These are phyloP conservation scores for Hirtodrosophila confusa DNA, from an alignment of 2,888 invertebrate species.

Conservation along the genomic window DNA sequence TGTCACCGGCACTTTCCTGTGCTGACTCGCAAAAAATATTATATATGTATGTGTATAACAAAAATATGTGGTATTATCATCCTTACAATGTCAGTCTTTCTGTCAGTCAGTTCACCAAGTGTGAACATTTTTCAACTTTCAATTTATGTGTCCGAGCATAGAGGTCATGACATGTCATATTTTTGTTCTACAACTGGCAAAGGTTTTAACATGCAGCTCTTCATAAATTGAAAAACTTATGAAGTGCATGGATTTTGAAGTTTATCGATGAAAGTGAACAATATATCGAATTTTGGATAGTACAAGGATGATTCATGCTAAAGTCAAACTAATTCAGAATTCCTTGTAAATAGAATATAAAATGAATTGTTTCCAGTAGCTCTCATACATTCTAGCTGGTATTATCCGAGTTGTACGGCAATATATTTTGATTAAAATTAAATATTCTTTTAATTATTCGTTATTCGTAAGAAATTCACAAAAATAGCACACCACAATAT, in stretches of 20 bases:
- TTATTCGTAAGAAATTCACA: too few species aligned
- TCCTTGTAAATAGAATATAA: too few species aligned
- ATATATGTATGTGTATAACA: conserved; percentile 10
- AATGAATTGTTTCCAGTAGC: too few species aligned
- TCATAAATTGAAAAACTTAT: neutral
- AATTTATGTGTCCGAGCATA: conserved; percentile 14
- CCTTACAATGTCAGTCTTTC: conserved; percentile 35
- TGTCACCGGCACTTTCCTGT: conserved; percentile 45
- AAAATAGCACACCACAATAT: too few species aligned
- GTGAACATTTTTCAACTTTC: conserved; percentile 31
- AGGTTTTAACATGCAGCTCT: neutral
- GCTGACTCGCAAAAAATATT: conserved; percentile 8
- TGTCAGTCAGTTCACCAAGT: conserved; percentile 27
- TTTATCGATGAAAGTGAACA: too few species aligned
- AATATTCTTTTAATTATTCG: too few species aligned
- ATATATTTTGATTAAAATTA: too few species aligned
- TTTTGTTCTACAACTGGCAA: conserved; percentile 2
- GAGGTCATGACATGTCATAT: conserved; percentile 21
- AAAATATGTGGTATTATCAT: conserved; percentile 29
- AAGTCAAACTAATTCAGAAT: too few species aligned
- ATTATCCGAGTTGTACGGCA: too few species aligned
- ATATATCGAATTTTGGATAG: too few species aligned
- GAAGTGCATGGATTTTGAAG: neutral
- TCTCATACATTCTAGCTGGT: too few species aligned
- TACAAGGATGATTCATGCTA: too few species aligned